These are phyloP conservation scores for Sisyra terminalis DNA, from an alignment of 2,888 invertebrate genomes.

Conservation along the genomic window DNA sequence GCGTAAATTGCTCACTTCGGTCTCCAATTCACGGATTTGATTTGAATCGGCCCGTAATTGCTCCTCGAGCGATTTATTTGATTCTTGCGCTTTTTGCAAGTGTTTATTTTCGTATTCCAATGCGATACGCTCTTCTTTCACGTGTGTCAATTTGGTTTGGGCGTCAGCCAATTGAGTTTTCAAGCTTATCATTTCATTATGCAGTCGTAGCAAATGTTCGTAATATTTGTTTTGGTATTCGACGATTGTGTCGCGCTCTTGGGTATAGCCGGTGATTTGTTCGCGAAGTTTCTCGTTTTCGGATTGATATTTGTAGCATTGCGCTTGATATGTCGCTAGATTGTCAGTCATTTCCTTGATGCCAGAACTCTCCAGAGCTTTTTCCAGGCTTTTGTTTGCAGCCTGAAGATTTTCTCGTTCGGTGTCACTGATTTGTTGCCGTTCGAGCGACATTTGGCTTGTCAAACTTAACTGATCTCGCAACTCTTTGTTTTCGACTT, in stretches of 20 bases:
- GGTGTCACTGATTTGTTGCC: background rate
- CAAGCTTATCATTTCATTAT: background rate
- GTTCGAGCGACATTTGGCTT: background rate
- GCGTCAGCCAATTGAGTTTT: background rate
- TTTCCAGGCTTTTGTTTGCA: background rate
- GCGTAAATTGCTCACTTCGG: background rate
- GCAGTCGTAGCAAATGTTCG: background rate
- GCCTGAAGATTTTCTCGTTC: background rate
- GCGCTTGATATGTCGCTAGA: background rate
- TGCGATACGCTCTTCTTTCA: background rate
- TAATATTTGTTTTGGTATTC: conserved; percentile 1
- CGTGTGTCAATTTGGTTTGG: too few species aligned
- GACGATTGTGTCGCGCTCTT: conserved; percentile 1
- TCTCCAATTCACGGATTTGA: background rate
- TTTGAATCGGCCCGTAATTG: background rate
- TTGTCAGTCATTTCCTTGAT: background rate
- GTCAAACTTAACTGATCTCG: background rate
- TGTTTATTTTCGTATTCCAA: conserved; percentile 1
- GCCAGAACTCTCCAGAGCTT: background rate
- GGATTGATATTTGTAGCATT: background rate
- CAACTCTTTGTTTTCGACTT: background rate
- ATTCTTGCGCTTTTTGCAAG: background rate
- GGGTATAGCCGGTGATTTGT: background rate
- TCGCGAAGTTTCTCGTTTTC: background rate
- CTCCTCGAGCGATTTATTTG: background rate